Evolutionary conservation across 1,140 invertebrate genomes (phyloP).

Genomic region (Philotrypesis tridentata): DNA sequence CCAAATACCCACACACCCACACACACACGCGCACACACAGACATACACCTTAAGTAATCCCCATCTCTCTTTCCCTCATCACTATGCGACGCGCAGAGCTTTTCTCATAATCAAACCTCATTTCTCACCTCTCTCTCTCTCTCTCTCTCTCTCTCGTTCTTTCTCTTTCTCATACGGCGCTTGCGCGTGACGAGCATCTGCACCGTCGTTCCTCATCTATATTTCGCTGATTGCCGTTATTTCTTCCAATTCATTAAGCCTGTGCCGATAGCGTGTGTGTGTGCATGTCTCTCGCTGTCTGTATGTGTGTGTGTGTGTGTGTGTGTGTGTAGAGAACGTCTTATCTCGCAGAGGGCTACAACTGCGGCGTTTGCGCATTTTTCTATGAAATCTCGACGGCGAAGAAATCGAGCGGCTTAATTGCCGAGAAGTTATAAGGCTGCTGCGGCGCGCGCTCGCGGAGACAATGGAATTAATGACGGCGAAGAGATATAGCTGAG

Average conservation of each 20-base stretch:
- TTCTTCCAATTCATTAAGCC: constrained; percentile 72
- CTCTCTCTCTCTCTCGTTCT: too few relatives aligned
- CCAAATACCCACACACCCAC: neutral
- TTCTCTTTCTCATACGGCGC: neutral
- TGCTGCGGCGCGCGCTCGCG: neutral
- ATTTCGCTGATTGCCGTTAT: constrained; percentile 73
- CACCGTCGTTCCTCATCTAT: constrained; percentile 69
- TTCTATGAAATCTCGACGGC: constrained; percentile 51
- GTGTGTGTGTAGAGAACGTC: constrained; percentile 5
- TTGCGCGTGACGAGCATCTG: constrained; percentile 47
- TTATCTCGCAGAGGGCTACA: constrained; percentile 37
- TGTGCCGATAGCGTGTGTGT: constrained; percentile 46
- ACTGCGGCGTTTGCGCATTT: constrained; percentile 52
- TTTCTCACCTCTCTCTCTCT: constrained; percentile 59
- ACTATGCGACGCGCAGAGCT: constrained; percentile 56
- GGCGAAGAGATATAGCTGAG: constrained; percentile 52
- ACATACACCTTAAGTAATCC: neutral
- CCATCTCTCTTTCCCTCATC: constrained; percentile 34
- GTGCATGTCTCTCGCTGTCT: too few relatives aligned
- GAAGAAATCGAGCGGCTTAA: constrained; percentile 46
- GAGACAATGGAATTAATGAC: constrained; percentile 59
- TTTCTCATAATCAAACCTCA: constrained; percentile 67
- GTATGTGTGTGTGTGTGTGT: constrained; percentile 31
- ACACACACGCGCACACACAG: neutral
- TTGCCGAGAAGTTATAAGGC: constrained; percentile 47